phyloP scores from a whole-genome alignment of 2,888 invertebrate species.

The Aphrophora alni region DNA sequence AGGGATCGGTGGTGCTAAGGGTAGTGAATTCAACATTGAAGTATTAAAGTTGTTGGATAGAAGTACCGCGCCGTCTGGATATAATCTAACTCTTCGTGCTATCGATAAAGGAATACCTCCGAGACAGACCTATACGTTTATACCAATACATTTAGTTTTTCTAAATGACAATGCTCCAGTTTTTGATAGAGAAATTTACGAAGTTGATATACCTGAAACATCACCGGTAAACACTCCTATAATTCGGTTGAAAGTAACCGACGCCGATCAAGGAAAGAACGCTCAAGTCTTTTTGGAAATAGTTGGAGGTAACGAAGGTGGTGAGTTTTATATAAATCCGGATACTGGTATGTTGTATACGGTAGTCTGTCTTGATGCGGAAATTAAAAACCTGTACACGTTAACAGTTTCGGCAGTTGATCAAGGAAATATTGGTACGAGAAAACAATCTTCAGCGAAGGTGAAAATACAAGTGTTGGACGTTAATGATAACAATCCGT shows the following conservation, averaged over 20 bases:
- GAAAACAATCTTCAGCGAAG: constrained; percentile 86
- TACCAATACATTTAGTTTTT: constrained; percentile 83
- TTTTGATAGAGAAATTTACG: constrained; percentile 84
- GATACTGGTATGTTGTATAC: constrained; percentile 89
- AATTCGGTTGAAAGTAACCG: constrained; percentile 82
- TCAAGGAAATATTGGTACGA: constrained; percentile 78
- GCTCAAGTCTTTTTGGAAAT: constrained; percentile 85
- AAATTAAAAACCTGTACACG: constrained; percentile 80
- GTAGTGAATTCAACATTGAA: constrained; percentile 78
- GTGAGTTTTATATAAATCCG: constrained; percentile 83
- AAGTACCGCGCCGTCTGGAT: constrained; percentile 77
- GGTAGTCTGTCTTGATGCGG: constrained; percentile 80
- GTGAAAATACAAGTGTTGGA: constrained; percentile 87
- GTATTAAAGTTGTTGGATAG: constrained; percentile 77
- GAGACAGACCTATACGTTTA: constrained; percentile 75
- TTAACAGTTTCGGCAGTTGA: constrained; percentile 88
- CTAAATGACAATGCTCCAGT: constrained; percentile 84
- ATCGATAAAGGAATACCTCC: constrained; percentile 81
- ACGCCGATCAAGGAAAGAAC: constrained; percentile 81
- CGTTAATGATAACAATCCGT: constrained; percentile 92
- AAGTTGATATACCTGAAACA: constrained; percentile 86
- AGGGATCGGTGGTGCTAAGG: constrained; percentile 57
- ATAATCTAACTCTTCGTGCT: constrained; percentile 85
- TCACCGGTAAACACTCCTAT: constrained; percentile 87
- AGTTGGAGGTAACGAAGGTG: constrained; percentile 87